phyloP scores from a whole-genome alignment of 1,140 invertebrate species.

The Panagrolaimus sp. region DNA sequence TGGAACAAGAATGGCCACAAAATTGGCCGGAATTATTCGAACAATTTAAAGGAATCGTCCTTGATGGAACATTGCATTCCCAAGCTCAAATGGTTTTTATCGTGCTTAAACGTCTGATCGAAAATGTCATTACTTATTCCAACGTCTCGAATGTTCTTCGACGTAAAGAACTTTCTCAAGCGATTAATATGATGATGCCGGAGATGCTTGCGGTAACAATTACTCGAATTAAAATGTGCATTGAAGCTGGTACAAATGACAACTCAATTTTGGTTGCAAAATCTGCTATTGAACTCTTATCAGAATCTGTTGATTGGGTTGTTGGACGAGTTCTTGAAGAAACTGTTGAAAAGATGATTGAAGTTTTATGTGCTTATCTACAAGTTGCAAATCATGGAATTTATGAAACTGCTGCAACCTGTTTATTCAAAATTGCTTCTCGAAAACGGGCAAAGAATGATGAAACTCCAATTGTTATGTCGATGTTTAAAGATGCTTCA shows the following conservation, averaged over 20 bases:
- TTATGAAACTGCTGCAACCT: constrained; percentile 45
- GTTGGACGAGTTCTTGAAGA: constrained; percentile 29
- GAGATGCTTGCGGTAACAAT: constrained; percentile 37
- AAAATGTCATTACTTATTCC: constrained; percentile 41
- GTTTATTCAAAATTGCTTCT: constrained; percentile 43
- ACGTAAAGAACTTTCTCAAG: constrained; percentile 28
- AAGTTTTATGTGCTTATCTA: constrained; percentile 44
- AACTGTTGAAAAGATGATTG: constrained; percentile 37
- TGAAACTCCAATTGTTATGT: constrained; percentile 45
- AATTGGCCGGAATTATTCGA: constrained; percentile 45
- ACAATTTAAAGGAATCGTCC: constrained; percentile 32
- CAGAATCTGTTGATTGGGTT: constrained; percentile 48
- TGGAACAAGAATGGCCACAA: constrained; percentile 53
- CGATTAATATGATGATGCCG: constrained; percentile 26
- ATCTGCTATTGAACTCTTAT: constrained; percentile 38
- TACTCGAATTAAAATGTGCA: constrained; percentile 24
- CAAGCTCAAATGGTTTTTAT: constrained; percentile 43
- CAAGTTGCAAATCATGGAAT: constrained; percentile 31
- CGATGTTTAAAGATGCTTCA: constrained; percentile 44
- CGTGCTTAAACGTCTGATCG: constrained; percentile 35
- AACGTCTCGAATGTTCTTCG: constrained; percentile 29
- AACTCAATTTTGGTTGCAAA: constrained; percentile 36
- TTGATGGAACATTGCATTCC: constrained; percentile 21
- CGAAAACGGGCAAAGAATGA: constrained; percentile 42
- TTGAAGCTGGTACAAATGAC: constrained; percentile 30